A percentile compares a stretch with the other conserved stretches of the same genome.
Evolutionary conservation across 2,113 vertebrate genomes (phyloP).

Genomic region (Pterocles gutturalis): DNA sequence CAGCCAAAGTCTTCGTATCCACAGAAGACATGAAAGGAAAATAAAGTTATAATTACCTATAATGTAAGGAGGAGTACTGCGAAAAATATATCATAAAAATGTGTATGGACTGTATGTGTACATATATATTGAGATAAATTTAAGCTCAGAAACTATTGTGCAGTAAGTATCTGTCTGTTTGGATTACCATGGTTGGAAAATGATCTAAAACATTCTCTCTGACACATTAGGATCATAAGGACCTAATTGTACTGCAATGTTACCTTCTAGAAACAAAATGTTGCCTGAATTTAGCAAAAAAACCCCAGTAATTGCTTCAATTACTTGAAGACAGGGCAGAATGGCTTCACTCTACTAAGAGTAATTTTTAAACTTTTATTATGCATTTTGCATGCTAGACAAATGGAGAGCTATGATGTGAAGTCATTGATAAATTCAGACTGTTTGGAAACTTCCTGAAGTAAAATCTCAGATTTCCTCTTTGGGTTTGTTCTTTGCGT

Average conservation of each 20-base stretch:
- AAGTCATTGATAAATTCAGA: background rate
- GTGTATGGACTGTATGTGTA: background rate
- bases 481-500: background rate
- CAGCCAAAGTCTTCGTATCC: background rate
- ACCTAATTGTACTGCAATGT: background rate
- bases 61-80: background rate
- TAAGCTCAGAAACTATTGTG: background rate
- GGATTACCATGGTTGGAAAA: background rate
- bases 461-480: background rate
- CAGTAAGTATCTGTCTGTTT: background rate
- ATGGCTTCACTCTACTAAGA: background rate
- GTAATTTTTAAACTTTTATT: background rate
- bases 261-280: background rate
- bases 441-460: background rate
- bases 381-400: background rate
- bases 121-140: background rate
- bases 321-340: background rate
- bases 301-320: fast-evolving
- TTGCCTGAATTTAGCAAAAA: background rate
- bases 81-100: background rate
- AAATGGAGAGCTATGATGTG: background rate
- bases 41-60: background rate
- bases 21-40: background rate
- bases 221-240: background rate
- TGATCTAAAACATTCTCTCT: background rate